These are phyloP conservation scores for Phylloscopus trochiloides DNA, from an alignment of 2,113 vertebrate genomes.

Conservation along the genomic window DNA sequence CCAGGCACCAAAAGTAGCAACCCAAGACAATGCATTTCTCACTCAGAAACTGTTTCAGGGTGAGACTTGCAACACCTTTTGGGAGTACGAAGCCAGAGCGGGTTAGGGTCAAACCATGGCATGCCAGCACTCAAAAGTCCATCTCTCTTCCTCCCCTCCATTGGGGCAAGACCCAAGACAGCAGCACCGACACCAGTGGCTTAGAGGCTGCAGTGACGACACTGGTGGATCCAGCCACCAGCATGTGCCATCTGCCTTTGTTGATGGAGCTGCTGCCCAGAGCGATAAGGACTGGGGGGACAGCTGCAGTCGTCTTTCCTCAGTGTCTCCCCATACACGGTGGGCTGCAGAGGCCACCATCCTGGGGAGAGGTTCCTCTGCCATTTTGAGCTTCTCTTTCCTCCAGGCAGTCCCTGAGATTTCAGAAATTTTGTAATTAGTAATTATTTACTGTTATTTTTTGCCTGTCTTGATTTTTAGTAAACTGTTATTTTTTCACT, in stretches of 20 bases:
- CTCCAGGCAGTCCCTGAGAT: background rate
- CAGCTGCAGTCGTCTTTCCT: background rate
- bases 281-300: accelerated
- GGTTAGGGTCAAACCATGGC: accelerated
- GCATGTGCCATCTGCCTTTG: background rate
- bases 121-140: accelerated
- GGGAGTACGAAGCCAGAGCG: accelerated
- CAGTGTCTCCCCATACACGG: accelerated
- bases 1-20: background rate
- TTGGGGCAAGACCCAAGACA: background rate
- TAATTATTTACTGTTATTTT: background rate
- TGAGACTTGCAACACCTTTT: background rate
- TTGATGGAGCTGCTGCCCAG: background rate
- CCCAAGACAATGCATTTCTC: background rate
- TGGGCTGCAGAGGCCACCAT: accelerated
- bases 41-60: background rate
- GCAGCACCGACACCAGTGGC: background rate
- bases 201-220: background rate
- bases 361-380: accelerated
- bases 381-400: background rate
- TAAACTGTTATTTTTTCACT: background rate
- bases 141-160: background rate
- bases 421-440: background rate
- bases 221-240: background rate
- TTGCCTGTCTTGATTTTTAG: background rate